phyloP scores from a whole-genome alignment of 92 coral and sea anemone genomes.

The Porites cylindrica region DNA sequence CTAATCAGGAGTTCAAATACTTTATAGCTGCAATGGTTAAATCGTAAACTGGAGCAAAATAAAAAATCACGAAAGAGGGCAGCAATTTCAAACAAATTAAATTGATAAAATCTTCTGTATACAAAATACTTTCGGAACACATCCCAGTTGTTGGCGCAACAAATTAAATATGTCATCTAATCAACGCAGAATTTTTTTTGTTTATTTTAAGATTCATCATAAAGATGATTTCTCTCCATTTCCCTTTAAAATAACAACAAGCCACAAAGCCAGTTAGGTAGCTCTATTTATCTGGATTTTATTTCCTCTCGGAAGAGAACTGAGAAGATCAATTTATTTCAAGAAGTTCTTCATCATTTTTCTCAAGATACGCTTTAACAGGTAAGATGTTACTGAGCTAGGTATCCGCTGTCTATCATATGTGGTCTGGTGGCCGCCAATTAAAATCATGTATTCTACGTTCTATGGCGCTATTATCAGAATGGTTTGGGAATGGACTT shows the following conservation, averaged over 20 bases:
- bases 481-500: background rate
- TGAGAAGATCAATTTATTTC: too few relatives aligned
- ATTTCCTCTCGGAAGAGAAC: too few relatives aligned
- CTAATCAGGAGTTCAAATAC: background rate
- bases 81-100: constrained; percentile 6
- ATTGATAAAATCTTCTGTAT: constrained; percentile 14
- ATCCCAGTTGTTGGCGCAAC: background rate
- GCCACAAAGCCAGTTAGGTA: background rate
- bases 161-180: background rate
- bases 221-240: constrained; percentile 8
- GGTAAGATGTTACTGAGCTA: too few relatives aligned
- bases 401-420: too few relatives aligned
- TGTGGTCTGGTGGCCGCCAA: too few relatives aligned
- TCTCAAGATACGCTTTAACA: too few relatives aligned
- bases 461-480: background rate
- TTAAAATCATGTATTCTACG: background rate
- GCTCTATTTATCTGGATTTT: too few relatives aligned
- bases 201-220: background rate
- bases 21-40: background rate
- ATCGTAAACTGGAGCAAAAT: background rate
- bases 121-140: background rate
- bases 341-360: too few relatives aligned
- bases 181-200: background rate
- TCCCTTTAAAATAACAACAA: background rate
- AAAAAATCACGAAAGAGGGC: background rate